These are phyloP conservation scores for Etheostoma perlongum DNA, from an alignment of 2,797 vertebrate genomes.

Conservation along the genomic window DNA sequence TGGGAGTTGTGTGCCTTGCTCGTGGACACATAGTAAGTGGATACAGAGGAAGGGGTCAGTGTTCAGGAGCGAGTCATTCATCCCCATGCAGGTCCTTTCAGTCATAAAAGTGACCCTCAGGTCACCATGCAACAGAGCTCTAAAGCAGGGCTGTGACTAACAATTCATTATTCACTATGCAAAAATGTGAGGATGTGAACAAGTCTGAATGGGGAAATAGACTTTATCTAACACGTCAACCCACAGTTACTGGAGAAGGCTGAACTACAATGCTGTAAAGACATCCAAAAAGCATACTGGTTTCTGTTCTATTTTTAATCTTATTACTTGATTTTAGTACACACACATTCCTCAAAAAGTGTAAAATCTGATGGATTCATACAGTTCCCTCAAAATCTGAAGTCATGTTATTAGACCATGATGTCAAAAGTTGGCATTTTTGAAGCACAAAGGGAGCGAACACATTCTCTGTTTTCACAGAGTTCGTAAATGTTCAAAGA, in stretches of 20 bases:
- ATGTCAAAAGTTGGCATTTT: neutral
- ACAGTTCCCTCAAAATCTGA: neutral
- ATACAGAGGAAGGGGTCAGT: neutral
- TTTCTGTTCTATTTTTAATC: neutral
- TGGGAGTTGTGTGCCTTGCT: neutral
- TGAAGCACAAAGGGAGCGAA: neutral
- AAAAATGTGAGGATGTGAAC: too few relatives aligned
- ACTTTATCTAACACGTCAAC: conserved; percentile 21
- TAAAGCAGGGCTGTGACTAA: neutral
- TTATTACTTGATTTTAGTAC: neutral
- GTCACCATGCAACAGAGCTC: neutral
- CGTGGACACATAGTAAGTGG: neutral
- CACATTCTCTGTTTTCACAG: neutral
- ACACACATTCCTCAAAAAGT: neutral
- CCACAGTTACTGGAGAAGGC: neutral
- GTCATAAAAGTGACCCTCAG: neutral
- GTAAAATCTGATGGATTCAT: neutral
- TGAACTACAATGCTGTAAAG: neutral
- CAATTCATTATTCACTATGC: neutral
- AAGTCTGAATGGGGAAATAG: conserved; percentile 24
- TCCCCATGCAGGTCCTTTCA: neutral
- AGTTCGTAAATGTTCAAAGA: neutral
- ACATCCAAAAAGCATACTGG: too few relatives aligned
- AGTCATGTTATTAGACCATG: neutral
- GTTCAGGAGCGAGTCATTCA: neutral